phyloP scores from a whole-genome alignment of 2,797 vertebrate genomes.

The Jordanella pulchra region DNA sequence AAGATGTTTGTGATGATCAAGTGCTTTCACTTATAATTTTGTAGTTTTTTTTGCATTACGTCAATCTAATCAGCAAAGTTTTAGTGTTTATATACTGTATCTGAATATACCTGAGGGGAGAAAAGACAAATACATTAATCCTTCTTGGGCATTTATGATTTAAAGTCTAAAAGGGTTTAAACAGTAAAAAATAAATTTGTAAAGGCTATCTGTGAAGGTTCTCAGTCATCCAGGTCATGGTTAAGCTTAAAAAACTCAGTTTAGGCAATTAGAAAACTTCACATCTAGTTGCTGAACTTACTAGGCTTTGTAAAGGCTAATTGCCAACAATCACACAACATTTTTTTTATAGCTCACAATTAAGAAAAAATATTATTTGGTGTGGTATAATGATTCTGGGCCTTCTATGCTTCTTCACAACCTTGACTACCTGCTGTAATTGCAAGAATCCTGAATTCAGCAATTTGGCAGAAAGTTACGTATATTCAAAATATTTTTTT shows the following conservation, averaged over 20 bases:
- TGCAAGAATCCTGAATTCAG: neutral
- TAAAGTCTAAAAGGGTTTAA: no score
- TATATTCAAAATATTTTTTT: no score
- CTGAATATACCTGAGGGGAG: neutral
- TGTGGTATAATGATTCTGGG: neutral
- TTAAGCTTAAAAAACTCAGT: no score
- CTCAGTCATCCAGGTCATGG: no score
- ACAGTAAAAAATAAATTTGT: no score
- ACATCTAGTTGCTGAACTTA: no score
- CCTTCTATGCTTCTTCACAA: neutral
- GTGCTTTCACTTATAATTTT: constrained; percentile 74
- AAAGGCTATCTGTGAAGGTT: no score
- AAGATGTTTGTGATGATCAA: constrained; percentile 72
- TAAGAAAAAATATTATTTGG: neutral
- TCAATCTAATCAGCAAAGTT: constrained; percentile 21
- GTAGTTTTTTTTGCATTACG: constrained; percentile 65
- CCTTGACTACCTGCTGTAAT: neutral
- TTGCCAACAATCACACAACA: neutral
- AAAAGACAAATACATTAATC: neutral
- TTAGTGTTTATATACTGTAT: constrained; percentile 4
- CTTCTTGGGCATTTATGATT: no score
- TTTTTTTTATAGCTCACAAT: neutral
- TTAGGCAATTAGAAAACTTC: no score
- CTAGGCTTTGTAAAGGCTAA: neutral
- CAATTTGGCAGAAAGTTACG: neutral